Conservation (phyloP, 2,888 invertebrate genomes). For the Epirrhoe tristata region DNA sequence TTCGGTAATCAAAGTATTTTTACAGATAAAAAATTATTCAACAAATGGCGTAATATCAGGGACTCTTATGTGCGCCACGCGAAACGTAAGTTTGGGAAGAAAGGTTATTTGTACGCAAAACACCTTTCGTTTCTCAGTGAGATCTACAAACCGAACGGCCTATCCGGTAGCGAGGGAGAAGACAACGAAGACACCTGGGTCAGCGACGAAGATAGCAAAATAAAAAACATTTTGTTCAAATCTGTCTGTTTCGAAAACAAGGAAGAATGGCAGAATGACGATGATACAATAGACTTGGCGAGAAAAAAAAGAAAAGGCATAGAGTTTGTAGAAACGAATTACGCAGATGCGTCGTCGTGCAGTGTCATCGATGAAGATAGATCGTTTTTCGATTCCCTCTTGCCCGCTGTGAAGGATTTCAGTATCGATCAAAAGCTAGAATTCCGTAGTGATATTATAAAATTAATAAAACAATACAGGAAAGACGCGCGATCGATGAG, state of each 20-base stretch:
- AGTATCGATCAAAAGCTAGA: slow-evolving; percentile 72
- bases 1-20: slow-evolving; percentile 31
- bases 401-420: slow-evolving; percentile 70
- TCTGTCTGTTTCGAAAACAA: slow-evolving; percentile 46
- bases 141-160: slow-evolving; percentile 56
- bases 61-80: slow-evolving; percentile 71
- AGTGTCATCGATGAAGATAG: slow-evolving; percentile 67
- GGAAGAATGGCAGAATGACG: slow-evolving; percentile 56
- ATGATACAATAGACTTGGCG: slow-evolving; percentile 54
- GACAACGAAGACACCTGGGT: slow-evolving; percentile 50
- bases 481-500: slow-evolving; percentile 33
- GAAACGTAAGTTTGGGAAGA: slow-evolving; percentile 55
- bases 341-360: slow-evolving; percentile 51
- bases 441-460: slow-evolving; percentile 67
- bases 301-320: slow-evolving; percentile 55
- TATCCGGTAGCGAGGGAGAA: slow-evolving; percentile 59
- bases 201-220: slow-evolving; percentile 55
- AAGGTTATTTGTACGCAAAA: slow-evolving; percentile 66
- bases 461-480: slow-evolving; percentile 65
- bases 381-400: slow-evolving; percentile 71
- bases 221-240: slow-evolving; percentile 49
- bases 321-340: slow-evolving; percentile 64
- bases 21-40: slow-evolving; percentile 69
- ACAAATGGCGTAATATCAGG: slow-evolving; percentile 78
- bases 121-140: slow-evolving; percentile 66